Conservation (phyloP, 2,888 invertebrate species). For the Hyposoter dolosus region DNA sequence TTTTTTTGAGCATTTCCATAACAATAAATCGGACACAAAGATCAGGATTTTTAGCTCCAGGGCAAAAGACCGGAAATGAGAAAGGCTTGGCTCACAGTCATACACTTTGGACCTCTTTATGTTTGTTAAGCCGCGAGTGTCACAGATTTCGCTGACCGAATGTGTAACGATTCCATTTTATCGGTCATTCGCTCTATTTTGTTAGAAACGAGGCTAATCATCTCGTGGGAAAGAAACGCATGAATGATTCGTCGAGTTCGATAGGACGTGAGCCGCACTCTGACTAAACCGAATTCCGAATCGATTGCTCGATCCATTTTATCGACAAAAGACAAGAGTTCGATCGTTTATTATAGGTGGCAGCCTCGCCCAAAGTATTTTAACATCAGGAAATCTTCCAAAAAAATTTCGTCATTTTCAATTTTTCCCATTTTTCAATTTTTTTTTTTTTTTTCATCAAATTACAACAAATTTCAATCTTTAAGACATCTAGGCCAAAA, state of each 20-base stretch:
- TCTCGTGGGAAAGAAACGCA: constrained; percentile 68
- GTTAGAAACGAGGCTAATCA: constrained; percentile 61
- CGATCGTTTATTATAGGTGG: no score
- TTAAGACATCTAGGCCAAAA: no score
- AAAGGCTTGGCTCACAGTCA: constrained; percentile 66
- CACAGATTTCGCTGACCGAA: constrained; percentile 4
- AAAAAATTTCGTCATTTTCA: background rate
- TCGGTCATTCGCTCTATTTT: constrained; percentile 55
- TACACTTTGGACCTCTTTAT: constrained; percentile 38
- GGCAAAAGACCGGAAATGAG: constrained; percentile 67
- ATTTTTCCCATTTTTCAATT: no score
- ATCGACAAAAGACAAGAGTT: constrained; percentile 12
- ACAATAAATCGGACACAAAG: constrained; percentile 11
- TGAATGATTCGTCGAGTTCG: constrained; percentile 53
- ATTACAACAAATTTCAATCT: no score
- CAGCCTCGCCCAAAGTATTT: no score
- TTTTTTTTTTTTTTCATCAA: no score
- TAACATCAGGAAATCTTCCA: no score
- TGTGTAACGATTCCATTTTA: constrained; percentile 25
- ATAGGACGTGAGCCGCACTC: constrained; percentile 40
- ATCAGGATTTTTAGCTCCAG: constrained; percentile 36
- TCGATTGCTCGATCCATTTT: background rate
- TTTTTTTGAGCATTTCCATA: constrained; percentile 1
- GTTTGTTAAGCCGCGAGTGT: background rate
- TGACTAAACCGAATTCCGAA: constrained; percentile 37